Evolutionary conservation across 2,888 invertebrate genomes (phyloP), one percentile per base, ranked within the genome.

Genomic region (Euclidia mi): DNA sequence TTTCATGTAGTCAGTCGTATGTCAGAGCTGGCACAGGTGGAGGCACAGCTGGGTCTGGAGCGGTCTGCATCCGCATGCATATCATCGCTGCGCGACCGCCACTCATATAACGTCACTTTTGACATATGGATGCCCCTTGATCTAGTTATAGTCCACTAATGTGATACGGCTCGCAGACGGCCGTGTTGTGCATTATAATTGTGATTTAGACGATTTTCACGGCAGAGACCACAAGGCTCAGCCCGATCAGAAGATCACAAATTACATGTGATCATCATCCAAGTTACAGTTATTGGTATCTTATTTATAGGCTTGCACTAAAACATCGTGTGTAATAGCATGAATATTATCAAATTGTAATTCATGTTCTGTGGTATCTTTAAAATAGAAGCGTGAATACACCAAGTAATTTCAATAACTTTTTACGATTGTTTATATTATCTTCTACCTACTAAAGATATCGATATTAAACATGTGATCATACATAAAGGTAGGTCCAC

Each of bases 11-110:
- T 59, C 61, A 64, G 79, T 75, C 65, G 63, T 77, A 75, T 76
- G 74, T 82, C 76, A 82, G 51, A 56, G 59, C 41, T 55, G 43
- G 67, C 72, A 62, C 88, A 88, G 84, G 71, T 85, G 86, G 4
- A 14, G 11, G 3, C 76, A 12, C 76, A 62, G 44, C 48, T 44
- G 40, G 1, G 11, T 56, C 73, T 74, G 71, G 70, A 73, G 69
- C 58, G 28, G 17, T 29, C 2, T 25, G 52, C 47, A 71, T 74
- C 74, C 70, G 68, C 67, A 63, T 76, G 47, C 69, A 53, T 66
- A 71, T 78, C 77, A 76, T 69, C 56, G 50, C 55, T 61, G 56
- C 56, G 57, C 64, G 42, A 51, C 35, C 44, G 56, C 45, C 47
- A 44, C n/a, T 38, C 40, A 17, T 25, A 34, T 49, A 60, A 49